Base-by-base conservation (phyloP, 2,797 vertebrate genomes). In the Alcedo atthis region DNA sequence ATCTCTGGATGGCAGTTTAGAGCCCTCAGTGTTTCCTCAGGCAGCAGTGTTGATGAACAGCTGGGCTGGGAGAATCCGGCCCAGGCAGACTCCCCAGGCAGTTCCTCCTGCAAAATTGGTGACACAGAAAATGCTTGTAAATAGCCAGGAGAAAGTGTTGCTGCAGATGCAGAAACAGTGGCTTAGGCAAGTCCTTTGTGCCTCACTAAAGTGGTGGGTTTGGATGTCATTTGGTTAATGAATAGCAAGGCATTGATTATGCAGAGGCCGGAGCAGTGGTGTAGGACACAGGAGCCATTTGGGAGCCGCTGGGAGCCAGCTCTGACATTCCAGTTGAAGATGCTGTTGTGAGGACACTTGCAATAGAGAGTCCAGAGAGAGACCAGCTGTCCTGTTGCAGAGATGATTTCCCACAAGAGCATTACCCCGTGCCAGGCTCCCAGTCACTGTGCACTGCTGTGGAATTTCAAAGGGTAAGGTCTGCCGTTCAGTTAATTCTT, bases 181-280 rank as follows among this genome's bases (percentile, higher is more conserved):
- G n/a, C 57, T 3, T 21, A 3, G 30, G 17, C 12, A 37, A 48
- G 53, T 49, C 46, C 49, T 12, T 21, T 7, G 7, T 43, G n/a
- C 24, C 42, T 19, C 26, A 21, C 26, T 15, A 1, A 8, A 53
- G n/a, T 30, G 0, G 0, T 10, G n/a, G 59, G 18, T 14, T 20
- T 64, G 28, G 4, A 0, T 10, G 25, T 32, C 4, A 11, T 42
- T 59, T n/a, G 37, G 35, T 6, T 61, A 58, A 37, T 37, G 33
- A 64, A 30, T 26, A 61, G 32, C 51, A 9, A 2, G 20, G 37
- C 19, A 15, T 28, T 45, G 43, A 5, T 42, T 12, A 12, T 40
- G 46, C 42, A 48, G 15, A 30, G 69, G 33, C 35, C 76, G 58
- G 24, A 18, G 30, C 19, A 33, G 15, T 24, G 2, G 1, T 51